These are phyloP conservation scores for Hystrix brachyura DNA, from an alignment of 2,113 vertebrate species.

Conservation along the genomic window DNA sequence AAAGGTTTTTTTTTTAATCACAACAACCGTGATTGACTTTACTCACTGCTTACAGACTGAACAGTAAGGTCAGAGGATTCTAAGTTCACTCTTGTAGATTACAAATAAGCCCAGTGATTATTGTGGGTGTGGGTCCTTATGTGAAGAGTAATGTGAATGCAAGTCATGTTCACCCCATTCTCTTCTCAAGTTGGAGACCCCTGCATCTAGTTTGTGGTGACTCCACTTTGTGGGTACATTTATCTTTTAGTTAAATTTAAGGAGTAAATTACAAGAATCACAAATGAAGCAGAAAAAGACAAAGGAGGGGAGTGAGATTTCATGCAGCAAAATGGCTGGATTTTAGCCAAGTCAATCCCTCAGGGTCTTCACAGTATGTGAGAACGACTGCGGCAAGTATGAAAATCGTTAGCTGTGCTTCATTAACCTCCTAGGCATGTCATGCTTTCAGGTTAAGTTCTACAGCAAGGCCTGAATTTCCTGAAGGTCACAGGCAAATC, in stretches of 20 bases:
- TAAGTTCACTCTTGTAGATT: background rate
- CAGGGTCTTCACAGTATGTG: background rate
- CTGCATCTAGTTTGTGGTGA: background rate
- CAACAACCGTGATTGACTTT: background rate
- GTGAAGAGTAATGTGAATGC: background rate
- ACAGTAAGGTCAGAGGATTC: background rate
- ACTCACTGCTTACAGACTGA: background rate
- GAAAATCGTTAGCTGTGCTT: background rate
- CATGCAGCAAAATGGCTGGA: background rate
- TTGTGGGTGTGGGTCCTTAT: background rate
- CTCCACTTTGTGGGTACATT: background rate
- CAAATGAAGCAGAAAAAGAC: slow-evolving; percentile 39
- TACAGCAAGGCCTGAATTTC: background rate
- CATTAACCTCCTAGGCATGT: background rate
- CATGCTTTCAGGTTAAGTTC: slow-evolving; percentile 5
- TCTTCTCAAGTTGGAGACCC: background rate
- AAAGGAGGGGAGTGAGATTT: background rate
- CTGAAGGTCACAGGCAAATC: background rate
- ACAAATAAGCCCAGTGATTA: background rate
- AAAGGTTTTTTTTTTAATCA: background rate
- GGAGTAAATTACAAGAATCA: background rate
- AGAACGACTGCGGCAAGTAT: background rate
- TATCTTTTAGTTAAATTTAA: slow-evolving; percentile 25
- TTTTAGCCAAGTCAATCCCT: background rate
- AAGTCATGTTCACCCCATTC: background rate